Conservation (phyloP, 2,888 invertebrate species). For the Buathra laborator region DNA sequence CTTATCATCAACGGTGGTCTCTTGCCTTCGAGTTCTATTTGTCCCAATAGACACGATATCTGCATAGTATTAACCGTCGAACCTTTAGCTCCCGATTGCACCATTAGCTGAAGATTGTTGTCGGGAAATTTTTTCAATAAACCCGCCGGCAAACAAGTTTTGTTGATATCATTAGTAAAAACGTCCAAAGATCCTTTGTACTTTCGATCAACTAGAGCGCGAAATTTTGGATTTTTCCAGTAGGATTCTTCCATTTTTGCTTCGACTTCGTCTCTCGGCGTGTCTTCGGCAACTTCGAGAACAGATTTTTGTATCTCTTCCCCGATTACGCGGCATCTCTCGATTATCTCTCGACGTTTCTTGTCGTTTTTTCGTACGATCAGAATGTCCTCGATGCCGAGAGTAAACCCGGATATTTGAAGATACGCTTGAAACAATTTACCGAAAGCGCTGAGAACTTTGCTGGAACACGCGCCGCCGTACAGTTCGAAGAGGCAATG, state of each 20-base stretch:
- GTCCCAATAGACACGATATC: constrained; percentile 98
- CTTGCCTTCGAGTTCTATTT: constrained; percentile 99
- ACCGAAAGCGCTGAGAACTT: constrained; percentile 95
- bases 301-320: constrained; percentile 86
- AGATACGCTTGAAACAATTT: constrained; percentile 96
- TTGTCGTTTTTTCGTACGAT: constrained; percentile 91
- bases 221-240: constrained; percentile 91
- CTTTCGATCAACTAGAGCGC: constrained; percentile 92
- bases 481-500: constrained; percentile 98
- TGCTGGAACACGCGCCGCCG: constrained; percentile 94
- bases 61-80: constrained; percentile 99
- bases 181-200: constrained; percentile 93
- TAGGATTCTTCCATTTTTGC: constrained; percentile 91
- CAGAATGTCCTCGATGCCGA: constrained; percentile 98
- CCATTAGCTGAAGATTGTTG: constrained; percentile 99
- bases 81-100: constrained; percentile 99
- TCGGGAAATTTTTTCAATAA: constrained; percentile 95
- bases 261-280: constrained; percentile 87
- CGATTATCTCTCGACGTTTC: constrained; percentile 90
- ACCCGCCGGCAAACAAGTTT: constrained; percentile 93
- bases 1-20: constrained; percentile 98
- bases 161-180: constrained; percentile 96
- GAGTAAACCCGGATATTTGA: constrained; percentile 96
- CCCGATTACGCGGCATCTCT: constrained; percentile 86
- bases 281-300: constrained; percentile 89